These are phyloP conservation scores for Otolemur crassicaudatus DNA, from an alignment of 2,797 vertebrate genomes.

Conservation along the genomic window DNA sequence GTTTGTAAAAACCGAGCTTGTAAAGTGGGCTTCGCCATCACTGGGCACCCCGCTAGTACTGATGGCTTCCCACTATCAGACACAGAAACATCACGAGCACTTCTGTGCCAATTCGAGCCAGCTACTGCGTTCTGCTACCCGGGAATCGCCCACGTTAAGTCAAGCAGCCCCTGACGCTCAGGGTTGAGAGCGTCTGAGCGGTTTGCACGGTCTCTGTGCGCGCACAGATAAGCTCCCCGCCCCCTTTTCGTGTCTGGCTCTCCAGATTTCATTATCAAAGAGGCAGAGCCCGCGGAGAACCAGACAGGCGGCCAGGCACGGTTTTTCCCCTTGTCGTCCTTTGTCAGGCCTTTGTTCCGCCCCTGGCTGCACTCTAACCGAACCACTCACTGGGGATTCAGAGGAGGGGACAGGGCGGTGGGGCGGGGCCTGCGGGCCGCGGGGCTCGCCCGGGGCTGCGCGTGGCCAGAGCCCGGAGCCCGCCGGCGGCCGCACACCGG, in stretches of 20 bases:
- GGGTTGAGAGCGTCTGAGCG: not conserved
- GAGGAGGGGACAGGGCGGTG: constrained; percentile 44
- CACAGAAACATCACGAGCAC: not conserved
- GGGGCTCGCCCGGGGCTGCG: not conserved
- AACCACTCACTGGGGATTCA: constrained; percentile 73
- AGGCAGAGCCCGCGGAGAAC: constrained; percentile 20
- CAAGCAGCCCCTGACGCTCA: not conserved
- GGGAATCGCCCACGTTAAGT: not conserved
- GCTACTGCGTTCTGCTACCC: not conserved
- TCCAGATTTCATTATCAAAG: constrained; percentile 62
- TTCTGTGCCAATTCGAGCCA: not conserved
- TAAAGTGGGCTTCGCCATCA: not conserved
- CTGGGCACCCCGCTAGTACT: not conserved
- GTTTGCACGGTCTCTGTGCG: not conserved
- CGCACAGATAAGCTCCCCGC: not conserved
- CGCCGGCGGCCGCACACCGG: not conserved
- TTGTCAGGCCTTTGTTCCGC: constrained; percentile 78
- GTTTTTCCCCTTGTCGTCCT: not conserved
- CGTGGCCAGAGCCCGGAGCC: not conserved
- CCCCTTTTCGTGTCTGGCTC: not conserved
- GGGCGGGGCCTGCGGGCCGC: constrained; percentile 61
- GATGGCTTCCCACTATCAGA: not conserved
- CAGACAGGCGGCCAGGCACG: constrained; percentile 34
- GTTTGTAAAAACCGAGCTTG: not conserved
- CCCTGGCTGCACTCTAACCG: constrained; percentile 60